Conservation (phyloP, 2,113 vertebrate species). For the Mormyrus iriodes region DNA sequence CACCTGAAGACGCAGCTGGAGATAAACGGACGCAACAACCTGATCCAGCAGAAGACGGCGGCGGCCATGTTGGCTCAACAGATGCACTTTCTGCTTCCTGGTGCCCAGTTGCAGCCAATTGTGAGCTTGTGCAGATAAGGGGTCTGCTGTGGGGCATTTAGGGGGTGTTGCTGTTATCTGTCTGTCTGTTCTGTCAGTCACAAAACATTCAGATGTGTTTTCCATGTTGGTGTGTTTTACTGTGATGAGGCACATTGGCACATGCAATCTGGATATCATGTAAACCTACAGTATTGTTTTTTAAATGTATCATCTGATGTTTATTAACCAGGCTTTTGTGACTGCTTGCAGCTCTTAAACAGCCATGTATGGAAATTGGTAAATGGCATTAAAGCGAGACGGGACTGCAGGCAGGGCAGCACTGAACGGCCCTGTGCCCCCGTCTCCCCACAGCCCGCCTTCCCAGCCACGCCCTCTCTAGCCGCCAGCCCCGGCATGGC, state of each 20-base stretch:
- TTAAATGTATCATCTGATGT: not conserved
- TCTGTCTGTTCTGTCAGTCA: not conserved
- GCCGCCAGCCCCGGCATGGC: conserved; percentile 82
- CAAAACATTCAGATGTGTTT: not conserved
- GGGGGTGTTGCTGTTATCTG: not conserved
- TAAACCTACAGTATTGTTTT: not conserved
- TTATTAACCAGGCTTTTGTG: not conserved
- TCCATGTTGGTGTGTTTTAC: not conserved
- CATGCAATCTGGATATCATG: not conserved
- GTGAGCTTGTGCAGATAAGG: conserved; percentile 62
- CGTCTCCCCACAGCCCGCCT: conserved; percentile 67
- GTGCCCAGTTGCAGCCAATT: conserved; percentile 82
- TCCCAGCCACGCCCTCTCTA: conserved; percentile 80
- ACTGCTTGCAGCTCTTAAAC: not conserved
- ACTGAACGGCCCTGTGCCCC: not conserved
- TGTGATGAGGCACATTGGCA: not conserved
- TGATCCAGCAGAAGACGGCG: conserved; percentile 95
- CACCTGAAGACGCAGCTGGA: conserved; percentile 97
- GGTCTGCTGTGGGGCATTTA: not conserved
- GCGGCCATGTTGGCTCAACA: conserved; percentile 97
- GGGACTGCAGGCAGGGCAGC: not conserved
- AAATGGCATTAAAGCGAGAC: not conserved
- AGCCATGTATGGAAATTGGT: not conserved
- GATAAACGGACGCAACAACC: conserved; percentile 95
- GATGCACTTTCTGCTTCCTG: conserved; percentile 94